These are phyloP conservation scores for Helicoverpa armigera DNA, from an alignment of 1,140 invertebrate genomes.

Conservation along the genomic window DNA sequence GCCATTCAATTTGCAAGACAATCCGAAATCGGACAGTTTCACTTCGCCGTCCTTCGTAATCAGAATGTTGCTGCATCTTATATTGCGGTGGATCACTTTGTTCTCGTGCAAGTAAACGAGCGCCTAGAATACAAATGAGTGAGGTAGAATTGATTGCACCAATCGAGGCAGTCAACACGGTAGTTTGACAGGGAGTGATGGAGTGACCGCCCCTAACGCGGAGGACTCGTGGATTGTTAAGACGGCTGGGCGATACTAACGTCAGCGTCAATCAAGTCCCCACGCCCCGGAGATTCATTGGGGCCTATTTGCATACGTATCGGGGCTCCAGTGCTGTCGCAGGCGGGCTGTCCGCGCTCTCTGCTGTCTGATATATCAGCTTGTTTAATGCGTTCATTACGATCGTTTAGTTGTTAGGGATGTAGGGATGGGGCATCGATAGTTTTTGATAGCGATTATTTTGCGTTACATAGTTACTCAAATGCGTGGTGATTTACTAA, in stretches of 20 bases:
- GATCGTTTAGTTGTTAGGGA: constrained; percentile 56
- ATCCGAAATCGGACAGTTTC: constrained; percentile 94
- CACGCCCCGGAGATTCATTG: constrained; percentile 82
- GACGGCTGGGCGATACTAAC: constrained; percentile 70
- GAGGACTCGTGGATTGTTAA: constrained; percentile 52
- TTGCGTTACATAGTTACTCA: neutral
- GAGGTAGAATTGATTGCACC: constrained; percentile 60
- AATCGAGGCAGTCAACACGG: constrained; percentile 68
- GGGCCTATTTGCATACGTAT: constrained; percentile 83
- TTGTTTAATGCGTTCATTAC: constrained; percentile 80
- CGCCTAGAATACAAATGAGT: constrained; percentile 86
- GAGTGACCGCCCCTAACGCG: constrained; percentile 72
- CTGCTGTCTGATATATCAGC: constrained; percentile 77
- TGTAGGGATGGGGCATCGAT: constrained; percentile 44
- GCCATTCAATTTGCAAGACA: constrained; percentile 92
- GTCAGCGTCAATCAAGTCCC: constrained; percentile 79
- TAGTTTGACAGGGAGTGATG: constrained; percentile 73
- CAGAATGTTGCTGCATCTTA: constrained; percentile 95
- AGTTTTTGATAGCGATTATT: constrained; percentile 22
- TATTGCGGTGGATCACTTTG: constrained; percentile 95
- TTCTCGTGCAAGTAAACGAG: constrained; percentile 94
- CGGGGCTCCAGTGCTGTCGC: constrained; percentile 70
- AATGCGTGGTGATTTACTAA: neutral
- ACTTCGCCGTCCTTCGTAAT: constrained; percentile 94
- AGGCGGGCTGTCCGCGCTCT: constrained; percentile 68